Percentiles rank a stretch among this genome's conserved stretches.
Conservation (phyloP, 2,888 invertebrate species). For the Dryococelus australis region DNA sequence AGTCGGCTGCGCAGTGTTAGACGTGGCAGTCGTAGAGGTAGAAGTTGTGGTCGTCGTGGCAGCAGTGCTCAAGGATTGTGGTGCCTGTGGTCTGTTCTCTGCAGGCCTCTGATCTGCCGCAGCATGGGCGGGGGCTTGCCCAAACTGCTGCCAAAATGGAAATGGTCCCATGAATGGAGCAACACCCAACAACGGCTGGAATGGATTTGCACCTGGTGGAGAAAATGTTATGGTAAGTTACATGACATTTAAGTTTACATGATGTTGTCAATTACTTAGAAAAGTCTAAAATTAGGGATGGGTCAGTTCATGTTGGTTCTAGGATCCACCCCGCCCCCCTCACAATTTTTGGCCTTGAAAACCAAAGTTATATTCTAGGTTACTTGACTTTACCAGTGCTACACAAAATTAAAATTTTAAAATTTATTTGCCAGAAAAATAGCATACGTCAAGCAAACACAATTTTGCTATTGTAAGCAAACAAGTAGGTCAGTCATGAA, state of each 20-base stretch:
- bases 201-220: conserved; percentile 39
- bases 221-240: neutral
- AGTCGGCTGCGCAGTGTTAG: neutral
- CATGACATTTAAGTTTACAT: neutral
- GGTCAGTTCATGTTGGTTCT: no score
- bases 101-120: conserved; percentile 28
- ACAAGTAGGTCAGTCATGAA: no score
- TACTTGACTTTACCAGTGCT: no score
- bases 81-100: neutral
- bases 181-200: conserved; percentile 36
- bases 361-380: no score
- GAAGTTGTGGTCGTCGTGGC: neutral
- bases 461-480: no score
- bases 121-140: conserved; percentile 34
- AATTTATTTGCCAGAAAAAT: no score
- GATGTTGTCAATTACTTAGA: no score
- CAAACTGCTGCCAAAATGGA: conserved; percentile 45
- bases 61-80: neutral
- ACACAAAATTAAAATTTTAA: no score
- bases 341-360: no score
- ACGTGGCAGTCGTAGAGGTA: neutral
- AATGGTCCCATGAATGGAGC: conserved; percentile 39
- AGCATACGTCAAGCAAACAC: no score
- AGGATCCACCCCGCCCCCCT: no score
- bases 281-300: no score